Conservation (phyloP, 2,797 vertebrate species). For the Knipowitschia caucasica region DNA sequence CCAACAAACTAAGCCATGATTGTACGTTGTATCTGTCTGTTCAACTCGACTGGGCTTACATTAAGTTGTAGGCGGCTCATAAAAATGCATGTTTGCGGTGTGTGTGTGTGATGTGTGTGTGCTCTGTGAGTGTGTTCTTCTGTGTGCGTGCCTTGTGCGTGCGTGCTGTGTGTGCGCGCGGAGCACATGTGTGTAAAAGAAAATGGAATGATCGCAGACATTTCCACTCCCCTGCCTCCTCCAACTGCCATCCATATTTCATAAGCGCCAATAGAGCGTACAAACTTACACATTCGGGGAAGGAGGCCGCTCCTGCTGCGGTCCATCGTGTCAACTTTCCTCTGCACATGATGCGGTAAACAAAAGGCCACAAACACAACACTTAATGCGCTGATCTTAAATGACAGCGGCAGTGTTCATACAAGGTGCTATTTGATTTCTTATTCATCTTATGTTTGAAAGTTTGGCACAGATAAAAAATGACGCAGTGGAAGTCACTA, state of each 20-base stretch:
- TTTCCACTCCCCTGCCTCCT: conserved; percentile 52
- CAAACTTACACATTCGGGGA: conserved; percentile 9
- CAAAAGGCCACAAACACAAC: background rate
- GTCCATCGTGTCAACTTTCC: conserved; percentile 22
- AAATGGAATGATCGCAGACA: conserved; percentile 41
- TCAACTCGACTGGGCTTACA: background rate
- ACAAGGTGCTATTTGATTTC: no score
- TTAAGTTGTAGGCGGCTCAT: conserved; percentile 11
- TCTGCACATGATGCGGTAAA: conserved; percentile 33
- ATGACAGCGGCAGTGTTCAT: no score
- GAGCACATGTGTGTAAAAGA: conserved; percentile 15
- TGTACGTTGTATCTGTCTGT: background rate
- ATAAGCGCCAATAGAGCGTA: conserved; percentile 41
- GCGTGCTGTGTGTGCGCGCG: conserved; percentile 10
- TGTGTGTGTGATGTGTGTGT: conserved; percentile 10
- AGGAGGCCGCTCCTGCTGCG: conserved; percentile 11
- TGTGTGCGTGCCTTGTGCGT: conserved; percentile 11
- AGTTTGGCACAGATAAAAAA: no score
- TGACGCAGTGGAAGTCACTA: no score
- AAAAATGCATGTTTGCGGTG: conserved; percentile 1
- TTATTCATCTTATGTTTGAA: no score
- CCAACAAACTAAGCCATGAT: background rate
- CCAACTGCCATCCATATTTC: conserved; percentile 57
- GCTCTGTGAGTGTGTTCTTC: no score
- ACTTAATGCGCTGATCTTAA: background rate